These are phyloP conservation scores for Gonatopus flavifemur DNA, from an alignment of 1,140 invertebrate species.

Conservation along the genomic window DNA sequence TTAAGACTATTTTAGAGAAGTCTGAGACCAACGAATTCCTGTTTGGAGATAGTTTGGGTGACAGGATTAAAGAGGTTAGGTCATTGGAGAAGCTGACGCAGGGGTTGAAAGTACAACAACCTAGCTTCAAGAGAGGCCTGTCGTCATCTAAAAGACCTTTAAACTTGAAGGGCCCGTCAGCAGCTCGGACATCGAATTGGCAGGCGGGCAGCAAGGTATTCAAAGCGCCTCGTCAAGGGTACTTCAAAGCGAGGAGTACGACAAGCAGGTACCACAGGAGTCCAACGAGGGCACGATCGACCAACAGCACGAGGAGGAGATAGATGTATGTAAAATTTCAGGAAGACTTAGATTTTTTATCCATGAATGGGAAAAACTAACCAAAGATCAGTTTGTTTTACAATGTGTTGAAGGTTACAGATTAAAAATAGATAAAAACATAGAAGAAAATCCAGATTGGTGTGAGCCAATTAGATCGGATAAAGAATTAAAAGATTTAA, in stretches of 20 bases:
- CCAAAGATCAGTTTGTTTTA: slow-evolving; percentile 10
- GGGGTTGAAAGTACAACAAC: neutral
- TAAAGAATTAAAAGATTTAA: neutral
- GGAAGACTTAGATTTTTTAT: slow-evolving; percentile 8
- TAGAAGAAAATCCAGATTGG: neutral
- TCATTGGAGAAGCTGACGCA: slow-evolving; percentile 3
- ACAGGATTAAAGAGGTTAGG: slow-evolving; percentile 8
- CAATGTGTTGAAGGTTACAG: slow-evolving; percentile 3
- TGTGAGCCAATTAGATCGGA: neutral
- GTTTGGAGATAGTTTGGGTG: slow-evolving; percentile 10
- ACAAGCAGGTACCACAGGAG: neutral
- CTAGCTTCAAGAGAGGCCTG: slow-evolving; percentile 4
- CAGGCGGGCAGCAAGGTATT: neutral
- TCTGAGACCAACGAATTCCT: neutral
- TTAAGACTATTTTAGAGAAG: slow-evolving; percentile 7
- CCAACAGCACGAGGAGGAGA: neutral
- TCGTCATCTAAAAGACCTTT: neutral
- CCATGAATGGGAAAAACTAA: slow-evolving; percentile 6
- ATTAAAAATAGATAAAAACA: neutral
- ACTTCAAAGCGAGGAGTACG: neutral
- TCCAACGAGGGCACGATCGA: neutral
- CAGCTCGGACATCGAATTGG: neutral
- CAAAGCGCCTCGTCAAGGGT: neutral
- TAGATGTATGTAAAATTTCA: neutral
- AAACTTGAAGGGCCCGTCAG: neutral